Conservation (phyloP, 1,140 invertebrate genomes). For the Adoxophyes honmai region DNA sequence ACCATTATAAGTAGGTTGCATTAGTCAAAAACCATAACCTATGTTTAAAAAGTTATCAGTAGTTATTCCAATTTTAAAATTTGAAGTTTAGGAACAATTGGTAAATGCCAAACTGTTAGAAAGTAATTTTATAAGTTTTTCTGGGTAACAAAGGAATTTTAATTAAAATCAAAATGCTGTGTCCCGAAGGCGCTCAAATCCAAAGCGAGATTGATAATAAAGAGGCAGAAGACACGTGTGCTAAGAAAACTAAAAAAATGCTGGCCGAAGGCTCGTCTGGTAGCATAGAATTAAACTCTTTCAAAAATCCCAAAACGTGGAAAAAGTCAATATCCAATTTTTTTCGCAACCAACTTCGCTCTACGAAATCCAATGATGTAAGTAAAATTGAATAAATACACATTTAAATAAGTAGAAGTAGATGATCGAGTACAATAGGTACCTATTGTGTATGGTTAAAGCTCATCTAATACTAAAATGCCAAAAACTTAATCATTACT, state of each 20-base stretch:
- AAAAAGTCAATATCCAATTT: slow-evolving; percentile 66
- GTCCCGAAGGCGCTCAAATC: slow-evolving; percentile 45
- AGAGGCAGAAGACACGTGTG: slow-evolving; percentile 39
- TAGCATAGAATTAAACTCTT: slow-evolving; percentile 51
- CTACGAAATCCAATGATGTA: slow-evolving; percentile 65
- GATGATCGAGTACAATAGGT: too few relatives aligned
- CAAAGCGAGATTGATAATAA: slow-evolving; percentile 42
- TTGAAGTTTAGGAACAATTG: neutral
- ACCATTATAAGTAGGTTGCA: too few relatives aligned
- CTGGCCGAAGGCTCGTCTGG: slow-evolving; percentile 39
- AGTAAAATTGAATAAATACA: slow-evolving; percentile 27
- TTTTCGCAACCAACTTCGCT: slow-evolving; percentile 60
- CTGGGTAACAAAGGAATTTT: slow-evolving; percentile 7
- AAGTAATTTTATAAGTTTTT: slow-evolving; percentile 13
- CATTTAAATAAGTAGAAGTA: slow-evolving; percentile 1
- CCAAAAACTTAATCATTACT: too few relatives aligned
- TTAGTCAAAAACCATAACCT: too few relatives aligned
- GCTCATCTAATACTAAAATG: neutral
- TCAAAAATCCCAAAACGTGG: slow-evolving; percentile 60
- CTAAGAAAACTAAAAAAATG: slow-evolving; percentile 45
- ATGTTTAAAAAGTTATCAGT: neutral
- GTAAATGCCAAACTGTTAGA: neutral
- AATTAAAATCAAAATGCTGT: slow-evolving; percentile 4
- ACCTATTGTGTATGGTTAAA: too few relatives aligned
- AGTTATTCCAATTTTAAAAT: neutral